Percentiles rank a stretch among this genome's conserved stretches.
phyloP scores from a whole-genome alignment of 1,140 invertebrate species.

The Bombyx mori region DNA sequence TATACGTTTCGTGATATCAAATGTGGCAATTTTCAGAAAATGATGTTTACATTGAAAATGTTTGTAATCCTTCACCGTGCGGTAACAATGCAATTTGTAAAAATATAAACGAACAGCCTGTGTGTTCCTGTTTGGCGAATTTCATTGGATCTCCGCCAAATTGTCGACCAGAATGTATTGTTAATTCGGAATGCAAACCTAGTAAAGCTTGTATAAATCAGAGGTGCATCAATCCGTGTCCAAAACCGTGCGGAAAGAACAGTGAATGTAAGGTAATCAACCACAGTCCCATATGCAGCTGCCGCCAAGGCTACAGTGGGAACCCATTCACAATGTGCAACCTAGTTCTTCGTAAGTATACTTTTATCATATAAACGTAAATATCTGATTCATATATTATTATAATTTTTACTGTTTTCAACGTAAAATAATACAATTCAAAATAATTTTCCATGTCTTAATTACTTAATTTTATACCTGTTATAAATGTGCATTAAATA shows the following conservation, averaged over 20 bases:
- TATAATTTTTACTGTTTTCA: too few relatives aligned
- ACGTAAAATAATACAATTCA: too few relatives aligned
- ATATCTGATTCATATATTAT: too few relatives aligned
- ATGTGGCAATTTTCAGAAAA: conserved; percentile 34
- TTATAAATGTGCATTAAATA: too few relatives aligned
- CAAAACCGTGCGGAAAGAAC: conserved; percentile 70
- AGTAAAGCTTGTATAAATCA: conserved; percentile 76
- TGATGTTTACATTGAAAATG: conserved; percentile 51
- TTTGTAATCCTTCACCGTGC: conserved; percentile 70
- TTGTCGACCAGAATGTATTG: conserved; percentile 74
- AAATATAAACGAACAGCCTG: conserved; percentile 64
- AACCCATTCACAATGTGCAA: conserved; percentile 73
- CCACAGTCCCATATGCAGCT: conserved; percentile 75
- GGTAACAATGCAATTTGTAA: conserved; percentile 52
- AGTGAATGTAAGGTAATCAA: conserved; percentile 72
- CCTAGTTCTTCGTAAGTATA: conserved; percentile 74
- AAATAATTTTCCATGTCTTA: too few relatives aligned
- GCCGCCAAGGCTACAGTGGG: conserved; percentile 71
- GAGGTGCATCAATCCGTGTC: conserved; percentile 76
- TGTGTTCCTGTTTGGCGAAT: conserved; percentile 75
- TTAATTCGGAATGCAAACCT: conserved; percentile 76
- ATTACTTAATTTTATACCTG: too few relatives aligned
- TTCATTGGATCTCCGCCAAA: conserved; percentile 73
- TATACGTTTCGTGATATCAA: neutral
- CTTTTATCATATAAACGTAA: conserved; percentile 1